These are phyloP conservation scores for Diorhabda sublineata DNA, from an alignment of 1,140 invertebrate genomes.

Conservation along the genomic window DNA sequence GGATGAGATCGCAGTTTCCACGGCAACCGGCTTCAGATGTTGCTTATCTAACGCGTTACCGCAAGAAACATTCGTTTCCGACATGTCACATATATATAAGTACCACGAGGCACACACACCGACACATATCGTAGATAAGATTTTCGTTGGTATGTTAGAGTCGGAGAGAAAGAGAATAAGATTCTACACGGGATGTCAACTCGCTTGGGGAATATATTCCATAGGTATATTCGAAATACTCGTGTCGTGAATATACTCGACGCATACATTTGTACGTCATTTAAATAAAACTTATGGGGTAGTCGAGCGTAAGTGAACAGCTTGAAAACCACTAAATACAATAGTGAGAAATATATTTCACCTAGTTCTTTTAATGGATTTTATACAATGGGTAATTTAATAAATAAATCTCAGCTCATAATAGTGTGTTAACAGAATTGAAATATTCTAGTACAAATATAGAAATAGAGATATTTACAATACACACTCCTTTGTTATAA, in stretches of 20 bases:
- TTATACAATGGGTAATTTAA: no score
- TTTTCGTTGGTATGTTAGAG: conserved; percentile 26
- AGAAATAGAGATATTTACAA: no score
- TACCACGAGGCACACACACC: conserved; percentile 24
- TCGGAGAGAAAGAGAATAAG: background rate
- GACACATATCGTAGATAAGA: conserved; percentile 35
- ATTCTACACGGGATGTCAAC: conserved; percentile 20
- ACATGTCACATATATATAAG: conserved; percentile 39
- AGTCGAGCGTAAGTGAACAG: conserved; percentile 3
- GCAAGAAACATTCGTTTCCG: conserved; percentile 39
- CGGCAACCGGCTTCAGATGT: conserved; percentile 30
- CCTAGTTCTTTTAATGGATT: no score
- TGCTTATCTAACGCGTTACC: conserved; percentile 41
- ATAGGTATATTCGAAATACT: conserved; percentile 28
- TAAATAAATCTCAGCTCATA: no score
- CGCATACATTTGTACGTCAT: conserved; percentile 15
- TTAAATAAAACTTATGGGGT: conserved; percentile 7
- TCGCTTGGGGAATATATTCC: conserved; percentile 27
- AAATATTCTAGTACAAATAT: no score
- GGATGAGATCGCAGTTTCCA: conserved; percentile 26
- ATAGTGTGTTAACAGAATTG: no score
- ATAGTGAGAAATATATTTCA: background rate
- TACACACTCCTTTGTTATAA: no score
- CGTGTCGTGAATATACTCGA: conserved; percentile 29
- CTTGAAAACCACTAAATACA: background rate